Evolutionary conservation across 92 coral and sea anemone genomes (phyloP).

Genomic region (Diadumene lineata): DNA sequence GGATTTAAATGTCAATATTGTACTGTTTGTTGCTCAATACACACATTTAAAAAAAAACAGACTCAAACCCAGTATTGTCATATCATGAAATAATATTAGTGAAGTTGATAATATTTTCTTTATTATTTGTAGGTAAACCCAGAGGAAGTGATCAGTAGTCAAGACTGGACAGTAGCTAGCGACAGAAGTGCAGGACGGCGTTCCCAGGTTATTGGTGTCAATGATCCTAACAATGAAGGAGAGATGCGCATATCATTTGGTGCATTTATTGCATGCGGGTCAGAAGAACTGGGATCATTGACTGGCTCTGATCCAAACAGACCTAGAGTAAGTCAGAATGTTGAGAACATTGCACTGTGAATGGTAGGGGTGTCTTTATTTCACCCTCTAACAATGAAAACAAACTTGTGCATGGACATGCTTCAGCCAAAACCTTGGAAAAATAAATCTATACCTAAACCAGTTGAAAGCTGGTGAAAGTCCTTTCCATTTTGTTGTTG

Average conservation of each 20-base stretch:
- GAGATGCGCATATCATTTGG: constrained; percentile 95
- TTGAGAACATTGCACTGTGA: neutral
- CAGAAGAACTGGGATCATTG: constrained; percentile 84
- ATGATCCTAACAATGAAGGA: constrained; percentile 84
- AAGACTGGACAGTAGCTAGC: constrained; percentile 87
- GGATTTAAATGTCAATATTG: too few species aligned
- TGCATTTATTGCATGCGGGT: constrained; percentile 70
- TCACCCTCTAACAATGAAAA: too few species aligned
- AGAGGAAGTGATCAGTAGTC: constrained; percentile 36
- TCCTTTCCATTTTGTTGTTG: too few species aligned
- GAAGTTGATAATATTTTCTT: neutral
- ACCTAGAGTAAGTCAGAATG: constrained; percentile 78
- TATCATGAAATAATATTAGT: too few species aligned
- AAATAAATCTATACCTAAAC: too few species aligned
- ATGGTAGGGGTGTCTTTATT: too few species aligned
- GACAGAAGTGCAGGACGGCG: constrained; percentile 51
- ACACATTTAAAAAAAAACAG: too few species aligned
- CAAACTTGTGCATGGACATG: too few species aligned
- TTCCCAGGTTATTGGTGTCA: constrained; percentile 77
- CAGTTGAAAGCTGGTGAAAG: too few species aligned
- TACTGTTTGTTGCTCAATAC: too few species aligned
- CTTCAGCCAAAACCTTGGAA: too few species aligned
- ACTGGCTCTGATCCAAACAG: constrained; percentile 61
- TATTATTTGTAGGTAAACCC: constrained; percentile 12
- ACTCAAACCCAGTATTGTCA: too few species aligned